Evolutionary conservation across 2,888 invertebrate genomes (phyloP), one percentile per base, ranked within the genome.

Genomic region (Diabrotica balteata): DNA sequence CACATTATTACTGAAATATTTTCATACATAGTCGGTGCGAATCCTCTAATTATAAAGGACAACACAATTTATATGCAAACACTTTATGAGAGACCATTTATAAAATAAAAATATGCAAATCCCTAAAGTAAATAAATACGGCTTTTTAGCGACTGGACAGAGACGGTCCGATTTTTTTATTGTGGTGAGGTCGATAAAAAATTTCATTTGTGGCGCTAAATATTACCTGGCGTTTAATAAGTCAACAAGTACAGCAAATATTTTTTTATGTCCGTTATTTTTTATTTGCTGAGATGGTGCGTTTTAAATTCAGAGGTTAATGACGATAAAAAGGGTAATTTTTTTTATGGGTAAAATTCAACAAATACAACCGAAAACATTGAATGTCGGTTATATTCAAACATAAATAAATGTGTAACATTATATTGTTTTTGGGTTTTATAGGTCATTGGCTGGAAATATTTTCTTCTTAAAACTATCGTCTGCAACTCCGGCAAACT

Each of bases 11-110:
- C 42, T 51, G 58, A 65, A 68, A 68, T 58, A 61, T 54, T 61
- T 61, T 58, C 52, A 58, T 62, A 58, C 53, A 49, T 57, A 49
- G 42, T 46, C 68, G 58, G 47, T 32, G 32, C 64, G 47, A 52
- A 60, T 52, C 63, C 62, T 59, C 53, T 70, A 70, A 70, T 70
- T 70, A 70, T 65, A 65, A 67, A 62, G 65, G 67, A 67, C 67
- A 70, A 70, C 70, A 70, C 62, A 63, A 70, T 70, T 70, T 70
- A 70, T 70, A 70, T 70, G 70, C 70, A 67, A 70, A 70, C 70
- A 54, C 60, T 68, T 68, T 58, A 61, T 64, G 60, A 64, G 58
- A 65, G 68, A 59, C 53, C 64, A 52, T 69, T 69, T 60, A 61
- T 58, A 53, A 51, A 60, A 66, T 66, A 67, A 67, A 67, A 63